Percentiles rank a stretch among this genome's conserved stretches.
phyloP scores from a whole-genome alignment of 2,797 vertebrate species.

The Gorsachius magnificus region DNA sequence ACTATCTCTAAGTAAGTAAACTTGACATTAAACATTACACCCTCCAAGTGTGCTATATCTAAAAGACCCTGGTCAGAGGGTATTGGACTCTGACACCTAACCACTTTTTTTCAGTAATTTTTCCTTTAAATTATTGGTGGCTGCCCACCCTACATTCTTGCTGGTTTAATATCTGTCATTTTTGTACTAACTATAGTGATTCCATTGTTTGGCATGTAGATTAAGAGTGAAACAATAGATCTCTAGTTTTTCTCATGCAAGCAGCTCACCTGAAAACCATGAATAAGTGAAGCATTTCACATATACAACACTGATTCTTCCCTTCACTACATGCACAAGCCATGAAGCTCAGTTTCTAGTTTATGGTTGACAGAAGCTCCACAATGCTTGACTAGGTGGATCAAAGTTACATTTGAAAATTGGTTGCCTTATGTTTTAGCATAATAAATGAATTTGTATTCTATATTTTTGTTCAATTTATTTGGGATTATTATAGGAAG shows the following conservation, averaged over 20 bases:
- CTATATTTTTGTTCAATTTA: not conserved
- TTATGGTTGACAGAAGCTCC: not conserved
- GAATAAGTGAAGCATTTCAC: not conserved
- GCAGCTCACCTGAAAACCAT: not conserved
- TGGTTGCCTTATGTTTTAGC: not conserved
- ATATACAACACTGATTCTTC: not conserved
- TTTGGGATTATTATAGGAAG: not conserved
- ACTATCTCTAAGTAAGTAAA: not conserved
- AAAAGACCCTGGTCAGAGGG: not conserved
- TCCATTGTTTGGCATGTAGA: not conserved
- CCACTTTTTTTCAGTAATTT: not conserved
- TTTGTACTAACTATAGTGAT: not conserved
- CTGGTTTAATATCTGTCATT: not conserved
- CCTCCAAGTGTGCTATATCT: not conserved
- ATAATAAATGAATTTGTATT: not conserved
- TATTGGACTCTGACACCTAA: not conserved
- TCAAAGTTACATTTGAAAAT: not conserved
- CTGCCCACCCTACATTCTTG: rapidly evolving
- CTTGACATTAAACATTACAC: not conserved
- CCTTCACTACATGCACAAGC: not conserved
- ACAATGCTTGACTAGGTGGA: not conserved
- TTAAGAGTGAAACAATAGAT: not conserved
- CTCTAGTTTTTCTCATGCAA: not conserved
- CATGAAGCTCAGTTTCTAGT: not conserved
- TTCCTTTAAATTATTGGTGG: not conserved